phyloP scores from a whole-genome alignment of 2,113 vertebrate species.

The Hippoglossus stenolepis region DNA sequence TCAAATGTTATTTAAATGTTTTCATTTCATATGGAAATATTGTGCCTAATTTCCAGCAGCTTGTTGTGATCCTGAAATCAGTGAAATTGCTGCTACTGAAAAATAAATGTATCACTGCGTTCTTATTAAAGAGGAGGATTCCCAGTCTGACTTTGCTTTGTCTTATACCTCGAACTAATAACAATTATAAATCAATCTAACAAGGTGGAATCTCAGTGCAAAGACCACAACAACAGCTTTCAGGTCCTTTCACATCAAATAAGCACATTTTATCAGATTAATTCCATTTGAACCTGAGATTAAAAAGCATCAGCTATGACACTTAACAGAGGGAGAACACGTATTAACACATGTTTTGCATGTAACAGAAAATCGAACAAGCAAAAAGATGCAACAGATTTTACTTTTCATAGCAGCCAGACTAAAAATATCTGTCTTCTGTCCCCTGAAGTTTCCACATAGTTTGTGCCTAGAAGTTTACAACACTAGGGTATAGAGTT shows the following conservation, averaged over 20 bases:
- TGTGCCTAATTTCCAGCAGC: not conserved
- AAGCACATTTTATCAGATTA: no score
- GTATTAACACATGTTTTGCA: no score
- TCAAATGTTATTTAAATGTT: conserved; percentile 23
- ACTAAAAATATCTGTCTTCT: not conserved
- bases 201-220: not conserved
- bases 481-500: no score
- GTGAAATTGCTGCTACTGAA: not conserved
- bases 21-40: not conserved
- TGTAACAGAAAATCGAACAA: no score
- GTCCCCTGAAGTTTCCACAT: no score
- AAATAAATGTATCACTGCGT: not conserved
- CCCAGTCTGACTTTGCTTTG: not conserved
- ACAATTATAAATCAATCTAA: not conserved
- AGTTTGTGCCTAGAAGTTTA: no score
- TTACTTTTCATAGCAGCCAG: no score
- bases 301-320: no score
- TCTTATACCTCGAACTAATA: not conserved
- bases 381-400: no score
- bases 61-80: not conserved
- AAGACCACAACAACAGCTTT: not conserved
- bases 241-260: no score
- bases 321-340: no score
- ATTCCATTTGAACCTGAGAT: no score
- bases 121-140: conserved; percentile 10